Evolutionary conservation across 2,888 invertebrate species (phyloP), one percentile per base, ranked within the genome.

Genomic region (Trichopoda pennipes): DNA sequence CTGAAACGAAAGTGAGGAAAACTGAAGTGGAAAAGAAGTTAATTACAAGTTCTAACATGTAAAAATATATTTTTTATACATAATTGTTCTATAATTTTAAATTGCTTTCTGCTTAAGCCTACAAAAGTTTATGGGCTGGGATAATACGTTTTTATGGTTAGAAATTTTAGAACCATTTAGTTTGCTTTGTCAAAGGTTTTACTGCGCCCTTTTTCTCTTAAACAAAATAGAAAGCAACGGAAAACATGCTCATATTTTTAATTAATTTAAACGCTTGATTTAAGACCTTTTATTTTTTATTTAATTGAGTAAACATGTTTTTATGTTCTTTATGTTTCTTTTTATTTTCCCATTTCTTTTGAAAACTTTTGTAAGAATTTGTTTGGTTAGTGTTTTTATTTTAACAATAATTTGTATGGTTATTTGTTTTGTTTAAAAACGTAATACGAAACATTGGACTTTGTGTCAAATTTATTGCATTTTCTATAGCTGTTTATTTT

Each of bases 261-360:
- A 49, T 64, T 64, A 64, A 74, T 56, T 64, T 64, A 49, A 64
- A 74, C 56, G 64, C 56, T 35, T 56, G 55, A 74, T 74, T 64
- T 56, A 56, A 35, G 23, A 17, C 56, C 63, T 47, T n/a, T 55
- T 63, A 28, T 28, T 55, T 42, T 17, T 53, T 28, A 12, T 60
- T 51, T 42, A 2, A 72, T 16, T 61, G 42, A 42, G 51, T 44
- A 44, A 74, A 55, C 47, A 47, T 63, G 8, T 56, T 55, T n/a
- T 38, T 10, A 16, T 72, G 58, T 32, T 38, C n/a, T 44, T 70
- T 60, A 49, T 21, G 28, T 35, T 44, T 69, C n/a, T 60, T 58
- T 21, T n/a, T 44, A 28, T 69, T 55, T 47, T 19, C 32, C 21
- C 47, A 21, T 55, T 55, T 21, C 0, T 16, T 49, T 70, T 21